Percentiles rank a stretch among this genome's conserved stretches.
Evolutionary conservation across 2,888 invertebrate species (phyloP).

Genomic region (Chouioia cunea): DNA sequence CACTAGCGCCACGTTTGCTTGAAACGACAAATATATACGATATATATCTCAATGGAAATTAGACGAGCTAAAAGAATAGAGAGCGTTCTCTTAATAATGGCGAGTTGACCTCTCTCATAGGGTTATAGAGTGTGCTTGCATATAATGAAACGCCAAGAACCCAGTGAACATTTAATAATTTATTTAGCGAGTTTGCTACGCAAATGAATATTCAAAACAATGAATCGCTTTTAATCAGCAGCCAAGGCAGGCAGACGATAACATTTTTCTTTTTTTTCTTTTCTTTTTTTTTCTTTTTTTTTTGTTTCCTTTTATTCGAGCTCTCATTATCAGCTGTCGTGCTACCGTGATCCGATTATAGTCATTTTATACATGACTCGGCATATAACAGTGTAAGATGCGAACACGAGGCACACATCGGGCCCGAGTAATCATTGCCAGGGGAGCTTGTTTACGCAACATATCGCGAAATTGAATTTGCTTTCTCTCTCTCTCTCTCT

Average conservation of each 20-base stretch:
- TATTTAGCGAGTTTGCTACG: conserved; percentile 47
- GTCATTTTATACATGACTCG: no score
- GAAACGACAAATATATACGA: conserved; percentile 4
- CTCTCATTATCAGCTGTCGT: no score
- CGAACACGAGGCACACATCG: no score
- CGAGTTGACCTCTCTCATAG: conserved; percentile 59
- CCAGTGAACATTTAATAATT: conserved; percentile 54
- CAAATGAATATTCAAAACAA: conserved; percentile 50
- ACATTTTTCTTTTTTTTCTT: no score
- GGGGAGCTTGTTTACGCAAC: no score
- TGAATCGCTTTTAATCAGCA: conserved; percentile 42
- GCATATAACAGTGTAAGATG: no score
- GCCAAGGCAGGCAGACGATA: no score
- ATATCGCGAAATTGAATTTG: no score
- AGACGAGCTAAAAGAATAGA: conserved; percentile 59
- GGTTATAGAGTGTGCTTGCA: conserved; percentile 55
- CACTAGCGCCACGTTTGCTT: no score
- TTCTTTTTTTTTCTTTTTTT: no score
- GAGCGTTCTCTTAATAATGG: conserved; percentile 57
- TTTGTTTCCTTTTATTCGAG: not conserved
- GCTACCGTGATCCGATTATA: no score
- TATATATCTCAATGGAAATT: conserved; percentile 55
- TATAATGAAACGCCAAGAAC: not conserved
- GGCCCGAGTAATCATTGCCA: no score
- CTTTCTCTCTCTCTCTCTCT: not conserved